Evolutionary conservation across 2,797 vertebrate species (phyloP).

Genomic region (Enteromius treurensis): DNA sequence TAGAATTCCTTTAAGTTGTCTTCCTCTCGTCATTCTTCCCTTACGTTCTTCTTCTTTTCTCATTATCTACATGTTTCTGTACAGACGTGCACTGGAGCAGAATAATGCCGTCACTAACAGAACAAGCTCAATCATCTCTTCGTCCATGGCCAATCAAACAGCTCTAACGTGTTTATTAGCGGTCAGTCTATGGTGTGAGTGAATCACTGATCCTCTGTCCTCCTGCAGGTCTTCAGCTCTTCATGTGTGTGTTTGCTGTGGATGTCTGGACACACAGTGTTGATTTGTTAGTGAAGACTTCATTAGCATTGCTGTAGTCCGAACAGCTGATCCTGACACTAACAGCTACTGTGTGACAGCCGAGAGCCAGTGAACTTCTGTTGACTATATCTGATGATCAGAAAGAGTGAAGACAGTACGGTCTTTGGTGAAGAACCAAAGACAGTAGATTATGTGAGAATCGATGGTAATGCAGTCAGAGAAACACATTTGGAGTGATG

Average conservation of each 20-base stretch:
- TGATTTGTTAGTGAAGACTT: no score
- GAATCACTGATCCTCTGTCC: not conserved
- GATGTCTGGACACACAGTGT: not conserved
- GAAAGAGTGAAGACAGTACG: no score
- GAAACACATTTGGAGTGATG: not conserved
- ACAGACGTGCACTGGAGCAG: not conserved
- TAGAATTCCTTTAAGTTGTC: not conserved
- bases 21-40: not conserved
- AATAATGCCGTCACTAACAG: not conserved
- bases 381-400: no score
- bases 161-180: not conserved
- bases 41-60: not conserved
- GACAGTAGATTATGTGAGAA: not conserved
- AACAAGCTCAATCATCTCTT: not conserved
- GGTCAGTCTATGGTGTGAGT: not conserved
- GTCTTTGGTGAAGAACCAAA: no score
- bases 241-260: not conserved
- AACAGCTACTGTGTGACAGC: no score
- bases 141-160: not conserved
- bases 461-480: not conserved
- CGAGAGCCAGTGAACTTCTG: no score
- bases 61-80: not conserved
- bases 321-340: no score
- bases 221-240: not conserved
- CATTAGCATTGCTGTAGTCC: no score